Evolutionary conservation across 2,888 invertebrate genomes (phyloP), one percentile per base, ranked within the genome.

Genomic region (Hypolimnas misippus): DNA sequence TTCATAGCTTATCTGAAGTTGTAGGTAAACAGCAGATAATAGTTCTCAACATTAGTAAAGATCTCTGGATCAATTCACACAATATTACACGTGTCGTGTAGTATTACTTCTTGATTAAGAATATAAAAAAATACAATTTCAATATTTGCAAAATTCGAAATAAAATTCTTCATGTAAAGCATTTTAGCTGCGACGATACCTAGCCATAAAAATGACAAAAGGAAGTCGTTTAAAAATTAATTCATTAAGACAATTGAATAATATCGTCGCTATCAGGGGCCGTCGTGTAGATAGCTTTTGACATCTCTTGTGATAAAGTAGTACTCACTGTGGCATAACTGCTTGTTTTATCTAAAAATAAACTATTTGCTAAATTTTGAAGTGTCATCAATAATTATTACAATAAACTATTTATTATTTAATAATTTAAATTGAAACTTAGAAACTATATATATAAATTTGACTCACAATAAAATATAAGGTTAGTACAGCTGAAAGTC

Each of bases 171-270:
- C 2, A 21, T 6, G 21, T n/a, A 21, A 46, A n/a, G 19, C 3
- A 12, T 46, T 46, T 19, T 46, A 46, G 12, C 10, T 46, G 33
- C 31, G 52, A 59, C 19, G 42, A 35, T 59, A 52, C 52, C n/a
- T n/a, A 12, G 31, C 8, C 40, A 38, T 53, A 57, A 61, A 56
- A 60, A 25, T 46, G 21, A n/a, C 21, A 19, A 8, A 49, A 40
- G 66, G 63, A 66, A 60, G 66, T 56, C 50, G 33, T 66, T 31
- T 57, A 63, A 63, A 57, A 64, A 64, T 56, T 50, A 51, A 61
- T 42, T 64, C 10, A 61, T 64, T 63, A 44, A 33, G 44, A 57
- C 66, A 66, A 64, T 66, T 64, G 66, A 52, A 66, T 64, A 51
- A 66, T 66, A 57, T 21, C 29, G 44, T 52, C 33, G 49, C 38